Percentiles rank a stretch among this genome's conserved stretches.
These are phyloP conservation scores for Lynx canadensis DNA, from an alignment of 2,113 vertebrate genomes.

Conservation along the genomic window DNA sequence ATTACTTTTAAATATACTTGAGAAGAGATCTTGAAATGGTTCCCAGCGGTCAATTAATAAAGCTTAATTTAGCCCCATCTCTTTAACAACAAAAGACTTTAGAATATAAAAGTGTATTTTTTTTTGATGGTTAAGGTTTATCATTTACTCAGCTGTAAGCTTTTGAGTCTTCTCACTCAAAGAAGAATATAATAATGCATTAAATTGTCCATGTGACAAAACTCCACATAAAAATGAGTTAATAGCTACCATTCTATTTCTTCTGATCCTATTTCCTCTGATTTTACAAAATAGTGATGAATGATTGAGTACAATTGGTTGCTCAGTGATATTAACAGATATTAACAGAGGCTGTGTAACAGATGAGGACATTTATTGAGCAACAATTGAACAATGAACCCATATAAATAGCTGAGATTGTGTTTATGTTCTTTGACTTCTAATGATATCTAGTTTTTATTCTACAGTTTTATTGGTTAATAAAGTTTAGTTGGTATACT, in stretches of 20 bases:
- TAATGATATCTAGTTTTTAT: constrained; percentile 7
- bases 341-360: not conserved
- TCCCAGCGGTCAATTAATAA: not conserved
- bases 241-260: not conserved
- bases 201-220: not conserved
- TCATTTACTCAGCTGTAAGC: not conserved
- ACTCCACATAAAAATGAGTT: not conserved
- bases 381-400: not conserved
- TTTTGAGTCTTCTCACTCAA: not conserved
- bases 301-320: not conserved
- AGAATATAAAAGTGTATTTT: not conserved
- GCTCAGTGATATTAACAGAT: not conserved
- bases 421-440: not conserved
- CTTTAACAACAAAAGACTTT: not conserved
- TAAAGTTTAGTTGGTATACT: not conserved
- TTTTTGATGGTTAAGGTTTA: not conserved
- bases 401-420: not conserved
- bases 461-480: constrained; percentile 14
- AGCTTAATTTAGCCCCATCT: not conserved
- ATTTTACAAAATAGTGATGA: not conserved
- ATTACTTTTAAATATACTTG: constrained; percentile 49
- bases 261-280: not conserved
- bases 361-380: not conserved
- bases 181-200: not conserved
- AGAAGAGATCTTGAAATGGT: constrained; percentile 36